Evolutionary conservation across 2,888 invertebrate species (phyloP), one percentile per base, ranked within the genome.

Genomic region (Trilocha varians): DNA sequence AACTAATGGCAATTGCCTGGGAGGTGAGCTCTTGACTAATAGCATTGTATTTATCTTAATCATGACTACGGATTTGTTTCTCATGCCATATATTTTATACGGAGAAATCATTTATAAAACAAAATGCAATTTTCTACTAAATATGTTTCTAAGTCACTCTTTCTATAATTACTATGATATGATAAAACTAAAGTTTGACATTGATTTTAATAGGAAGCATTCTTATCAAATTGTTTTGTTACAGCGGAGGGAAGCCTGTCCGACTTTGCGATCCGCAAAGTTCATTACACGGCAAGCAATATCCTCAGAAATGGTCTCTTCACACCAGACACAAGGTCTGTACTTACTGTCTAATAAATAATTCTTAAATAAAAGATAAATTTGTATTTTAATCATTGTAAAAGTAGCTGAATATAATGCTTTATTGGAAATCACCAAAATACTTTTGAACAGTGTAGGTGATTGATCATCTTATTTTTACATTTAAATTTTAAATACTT

Each of bases 171-270:
- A n/a, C n/a, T n/a, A n/a, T n/a, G n/a, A n/a, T n/a, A n/a, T n/a
- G n/a, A n/a, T n/a, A n/a, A n/a, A n/a, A n/a, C n/a, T n/a, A n/a
- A n/a, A n/a, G n/a, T n/a, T n/a, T n/a, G n/a, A n/a, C n/a, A n/a
- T n/a, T n/a, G n/a, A n/a, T n/a, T n/a, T n/a, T n/a, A n/a, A n/a
- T n/a, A n/a, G n/a, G n/a, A n/a, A n/a, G n/a, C n/a, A n/a, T 49
- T 51, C 49, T 56, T 41, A 25, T 44, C 39, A 33, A 44, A 45
- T 58, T 57, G 53, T 57, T 71, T 78, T 78, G 70, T 92, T 91
- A 40, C 90, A 96, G 96, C 96, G 78, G 96, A 95, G 87, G 93
- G 96, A 70, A 95, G 96, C 88, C 92, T 97, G 83, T 92, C 92
- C 67, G 90, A 92, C 72, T 96, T 96, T 88, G 94, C 94, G 57